A percentile compares a stretch with the other conserved stretches of the same genome.
Conservation (phyloP, 1,140 invertebrate species). For the Drosophila lini region DNA sequence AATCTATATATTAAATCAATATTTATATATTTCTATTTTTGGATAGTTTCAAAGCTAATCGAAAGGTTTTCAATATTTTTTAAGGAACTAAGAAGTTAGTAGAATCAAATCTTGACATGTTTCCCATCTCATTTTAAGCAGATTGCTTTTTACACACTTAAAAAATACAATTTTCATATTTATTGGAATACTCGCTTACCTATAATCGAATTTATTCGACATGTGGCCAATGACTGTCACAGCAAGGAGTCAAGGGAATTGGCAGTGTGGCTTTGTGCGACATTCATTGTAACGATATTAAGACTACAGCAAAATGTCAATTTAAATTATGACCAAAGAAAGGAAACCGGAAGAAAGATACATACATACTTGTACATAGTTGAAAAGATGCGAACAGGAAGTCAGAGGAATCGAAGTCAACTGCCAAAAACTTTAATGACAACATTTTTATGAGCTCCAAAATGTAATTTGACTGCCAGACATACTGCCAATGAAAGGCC, state of each 20-base stretch:
- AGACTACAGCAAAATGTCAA: slow-evolving; percentile 60
- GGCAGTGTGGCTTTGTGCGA: background rate
- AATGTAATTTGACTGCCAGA: slow-evolving; percentile 70
- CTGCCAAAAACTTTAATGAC: slow-evolving; percentile 73
- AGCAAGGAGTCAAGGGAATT: slow-evolving; percentile 19
- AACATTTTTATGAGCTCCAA: slow-evolving; percentile 62
- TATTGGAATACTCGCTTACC: slow-evolving; percentile 1
- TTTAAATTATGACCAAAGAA: slow-evolving; percentile 63
- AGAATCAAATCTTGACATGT: background rate
- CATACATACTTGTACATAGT: background rate
- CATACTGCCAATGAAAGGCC: slow-evolving; percentile 7
- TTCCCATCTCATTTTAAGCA: background rate
- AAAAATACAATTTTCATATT: slow-evolving; percentile 25
- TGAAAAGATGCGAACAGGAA: background rate
- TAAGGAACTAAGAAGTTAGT: background rate
- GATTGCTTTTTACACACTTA: slow-evolving; percentile 3
- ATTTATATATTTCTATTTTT: too few relatives aligned
- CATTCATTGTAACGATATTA: slow-evolving; percentile 38
- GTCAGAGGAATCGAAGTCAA: slow-evolving; percentile 49
- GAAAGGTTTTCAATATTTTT: background rate
- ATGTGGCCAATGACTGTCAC: slow-evolving; percentile 3
- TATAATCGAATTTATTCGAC: slow-evolving; percentile 25
- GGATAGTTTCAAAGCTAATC: background rate
- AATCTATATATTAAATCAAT: too few relatives aligned
- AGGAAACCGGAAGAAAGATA: background rate